Evolutionary conservation across 1,140 invertebrate genomes (phyloP).

Genomic region (Bombyx mandarina): DNA sequence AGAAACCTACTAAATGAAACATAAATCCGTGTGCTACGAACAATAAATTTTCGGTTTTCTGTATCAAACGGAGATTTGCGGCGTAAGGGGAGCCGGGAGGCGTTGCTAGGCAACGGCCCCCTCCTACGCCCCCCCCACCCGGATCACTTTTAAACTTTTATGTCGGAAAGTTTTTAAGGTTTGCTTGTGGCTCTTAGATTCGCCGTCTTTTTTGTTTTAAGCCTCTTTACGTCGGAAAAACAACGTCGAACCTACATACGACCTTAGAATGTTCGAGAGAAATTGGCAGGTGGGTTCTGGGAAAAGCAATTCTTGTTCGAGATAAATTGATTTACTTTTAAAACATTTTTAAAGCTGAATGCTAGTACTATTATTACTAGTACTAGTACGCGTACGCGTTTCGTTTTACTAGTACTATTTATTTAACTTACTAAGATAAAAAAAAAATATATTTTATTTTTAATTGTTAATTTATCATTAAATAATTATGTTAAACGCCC

Average conservation of each 20-base stretch:
- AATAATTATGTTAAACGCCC: too few relatives aligned
- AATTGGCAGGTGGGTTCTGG: too few relatives aligned
- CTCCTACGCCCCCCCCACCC: constrained; percentile 22
- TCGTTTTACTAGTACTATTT: neutral
- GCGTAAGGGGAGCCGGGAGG: constrained; percentile 34
- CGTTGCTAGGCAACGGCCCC: constrained; percentile 52
- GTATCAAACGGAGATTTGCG: constrained; percentile 52
- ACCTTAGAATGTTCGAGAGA: neutral
- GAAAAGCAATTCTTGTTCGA: too few relatives aligned
- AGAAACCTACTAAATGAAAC: constrained; percentile 16
- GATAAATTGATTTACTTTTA: too few relatives aligned
- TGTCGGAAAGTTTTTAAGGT: constrained; percentile 65
- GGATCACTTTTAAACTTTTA: constrained; percentile 70
- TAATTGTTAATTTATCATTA: too few relatives aligned
- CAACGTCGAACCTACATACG: constrained; percentile 10
- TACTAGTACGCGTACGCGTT: too few relatives aligned
- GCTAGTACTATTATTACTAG: too few relatives aligned
- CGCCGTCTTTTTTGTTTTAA: constrained; percentile 51
- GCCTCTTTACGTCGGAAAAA: constrained; percentile 26
- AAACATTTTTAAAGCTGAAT: too few relatives aligned
- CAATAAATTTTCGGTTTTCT: constrained; percentile 52
- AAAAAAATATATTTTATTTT: too few relatives aligned
- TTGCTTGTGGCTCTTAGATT: constrained; percentile 54
- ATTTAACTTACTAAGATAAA: constrained; percentile 1
- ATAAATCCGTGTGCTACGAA: constrained; percentile 33